Conservation (phyloP, 2,888 invertebrate genomes). For the Dysmachus trigonus region DNA sequence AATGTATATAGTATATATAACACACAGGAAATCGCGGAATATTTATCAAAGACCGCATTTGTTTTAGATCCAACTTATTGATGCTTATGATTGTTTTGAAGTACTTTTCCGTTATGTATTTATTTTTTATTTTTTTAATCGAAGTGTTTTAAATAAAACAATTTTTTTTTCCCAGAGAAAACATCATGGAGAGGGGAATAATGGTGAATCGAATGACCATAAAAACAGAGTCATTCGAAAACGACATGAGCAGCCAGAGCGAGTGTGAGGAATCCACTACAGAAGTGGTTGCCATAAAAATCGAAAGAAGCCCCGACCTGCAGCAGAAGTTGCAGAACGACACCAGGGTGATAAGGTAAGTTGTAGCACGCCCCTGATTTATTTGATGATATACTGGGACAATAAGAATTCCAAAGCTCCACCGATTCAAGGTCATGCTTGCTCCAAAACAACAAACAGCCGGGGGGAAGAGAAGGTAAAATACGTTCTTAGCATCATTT, state of each 20-base stretch:
- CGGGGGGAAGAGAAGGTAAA: background rate
- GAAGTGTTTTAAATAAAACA: no score
- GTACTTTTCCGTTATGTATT: background rate
- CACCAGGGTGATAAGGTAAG: constrained; percentile 46
- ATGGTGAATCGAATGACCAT: constrained; percentile 36
- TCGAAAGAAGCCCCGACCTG: constrained; percentile 15
- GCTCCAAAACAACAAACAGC: background rate
- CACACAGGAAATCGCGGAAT: background rate
- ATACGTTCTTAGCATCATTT: background rate
- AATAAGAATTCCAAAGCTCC: background rate
- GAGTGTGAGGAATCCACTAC: constrained; percentile 44
- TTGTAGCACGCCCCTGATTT: constrained; percentile 16
- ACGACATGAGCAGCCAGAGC: constrained; percentile 46
- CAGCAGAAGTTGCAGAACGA: constrained; percentile 32
- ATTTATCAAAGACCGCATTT: background rate
- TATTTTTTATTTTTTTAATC: background rate
- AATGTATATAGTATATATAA: no score
- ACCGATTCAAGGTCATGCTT: background rate
- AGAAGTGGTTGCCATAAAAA: constrained; percentile 45
- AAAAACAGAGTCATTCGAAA: constrained; percentile 44
- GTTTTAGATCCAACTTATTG: background rate
- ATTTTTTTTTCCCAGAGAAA: background rate
- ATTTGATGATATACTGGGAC: background rate
- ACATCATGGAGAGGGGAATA: constrained; percentile 1
- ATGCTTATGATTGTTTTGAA: background rate